Base-by-base conservation (phyloP, 2,797 vertebrate genomes). In the Tangara arthus region DNA sequence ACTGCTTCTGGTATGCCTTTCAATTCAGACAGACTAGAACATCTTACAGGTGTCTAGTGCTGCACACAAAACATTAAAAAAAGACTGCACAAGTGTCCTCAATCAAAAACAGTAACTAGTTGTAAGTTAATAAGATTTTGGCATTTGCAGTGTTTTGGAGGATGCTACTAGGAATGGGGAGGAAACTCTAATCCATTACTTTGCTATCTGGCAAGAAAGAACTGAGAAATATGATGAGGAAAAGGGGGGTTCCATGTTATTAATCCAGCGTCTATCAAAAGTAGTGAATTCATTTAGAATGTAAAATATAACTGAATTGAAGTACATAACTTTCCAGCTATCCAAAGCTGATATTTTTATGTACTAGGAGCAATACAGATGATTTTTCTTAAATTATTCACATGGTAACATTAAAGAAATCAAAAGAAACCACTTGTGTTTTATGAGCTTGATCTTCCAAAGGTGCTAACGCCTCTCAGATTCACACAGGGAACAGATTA, bases 201-300 rank as follows among this genome's bases (percentile, higher is more conserved):
- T 47, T 79, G 46, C 42, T 69, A 59, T 4, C 15, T 47, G 16
- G 15, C 50, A 82, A 65, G 30, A 9, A 10, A 75, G 39, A 73
- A 57, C 32, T 30, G 49, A 81, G 26, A 56, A 52, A 47, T 8
- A 56, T 3, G 4, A 1, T 0, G 5, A 17, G 27, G 13, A 52
- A 52, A 35, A 39, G 2, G 19, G 6, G 4, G 8, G 2, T 9
- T 82, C 15, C 15, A 41, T 70, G 46, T 63, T 59, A 37, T 56
- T 89, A 66, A 76, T 35, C 30, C 72, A 82, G 57, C 30, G 78
- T 57, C 42, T 87, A 7, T 42, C 70, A 89, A 28, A 82, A 87
- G 14, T 3, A 80, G 34, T 37, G 8, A 87, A 89, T 60, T 68
- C 65, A 44, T 6, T 70, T 53, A 35, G 41, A 87, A 42, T 35